Conservation (phyloP, 1,140 invertebrate genomes). For the Aporrectodea caliginosa region DNA sequence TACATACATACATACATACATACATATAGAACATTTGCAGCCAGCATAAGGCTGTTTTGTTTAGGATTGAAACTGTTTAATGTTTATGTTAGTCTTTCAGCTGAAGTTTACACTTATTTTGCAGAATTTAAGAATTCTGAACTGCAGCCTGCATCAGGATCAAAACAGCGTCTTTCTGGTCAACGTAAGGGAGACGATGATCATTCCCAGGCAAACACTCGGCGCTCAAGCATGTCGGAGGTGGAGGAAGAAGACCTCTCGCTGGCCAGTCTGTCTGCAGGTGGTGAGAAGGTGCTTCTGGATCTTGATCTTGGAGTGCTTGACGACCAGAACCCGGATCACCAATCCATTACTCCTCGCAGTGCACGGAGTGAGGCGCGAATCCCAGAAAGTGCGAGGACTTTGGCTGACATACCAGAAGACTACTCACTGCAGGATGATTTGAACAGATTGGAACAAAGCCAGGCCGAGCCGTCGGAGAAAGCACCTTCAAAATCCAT, state of each 20-base stretch:
- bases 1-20: too few relatives aligned
- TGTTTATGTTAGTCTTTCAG: too few relatives aligned
- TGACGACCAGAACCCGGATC: background rate
- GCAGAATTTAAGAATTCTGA: too few relatives aligned
- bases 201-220: background rate
- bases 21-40: too few relatives aligned
- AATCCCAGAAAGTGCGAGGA: background rate
- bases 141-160: too few relatives aligned
- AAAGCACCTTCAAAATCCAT: background rate
- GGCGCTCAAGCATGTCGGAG: background rate
- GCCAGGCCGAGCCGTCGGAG: background rate
- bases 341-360: background rate
- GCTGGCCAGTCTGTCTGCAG: background rate
- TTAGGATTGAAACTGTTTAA: too few relatives aligned
- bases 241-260: background rate
- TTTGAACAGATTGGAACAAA: background rate
- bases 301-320: background rate
- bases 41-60: too few relatives aligned
- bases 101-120: too few relatives aligned
- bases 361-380: background rate
- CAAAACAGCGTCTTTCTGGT: background rate
- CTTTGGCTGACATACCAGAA: background rate
- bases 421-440: too few relatives aligned
- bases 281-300: background rate
- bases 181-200: background rate